Conservation (phyloP, 2,797 vertebrate species). For the Bryconaethiops microstoma region DNA sequence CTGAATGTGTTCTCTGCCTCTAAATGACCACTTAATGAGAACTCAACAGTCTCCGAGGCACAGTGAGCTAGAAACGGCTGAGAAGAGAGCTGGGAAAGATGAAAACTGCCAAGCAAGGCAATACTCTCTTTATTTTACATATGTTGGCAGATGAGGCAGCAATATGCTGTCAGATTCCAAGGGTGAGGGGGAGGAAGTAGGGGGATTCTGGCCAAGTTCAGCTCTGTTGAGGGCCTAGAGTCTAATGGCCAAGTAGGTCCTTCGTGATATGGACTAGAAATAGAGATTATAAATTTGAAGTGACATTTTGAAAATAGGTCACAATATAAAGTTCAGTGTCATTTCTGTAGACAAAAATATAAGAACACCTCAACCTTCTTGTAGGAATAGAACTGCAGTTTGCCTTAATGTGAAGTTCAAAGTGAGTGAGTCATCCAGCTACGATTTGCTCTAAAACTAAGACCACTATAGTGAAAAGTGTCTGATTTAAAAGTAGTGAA, state of each 20-base stretch:
- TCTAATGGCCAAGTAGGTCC: not conserved
- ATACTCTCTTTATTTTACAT: conserved; percentile 7
- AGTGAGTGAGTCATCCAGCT: not conserved
- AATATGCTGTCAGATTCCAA: not conserved
- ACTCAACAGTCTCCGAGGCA: conserved; percentile 5
- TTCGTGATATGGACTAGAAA: not conserved
- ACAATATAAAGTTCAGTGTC: conserved; percentile 12
- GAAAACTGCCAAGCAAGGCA: conserved; percentile 4
- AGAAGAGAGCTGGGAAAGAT: conserved; percentile 13
- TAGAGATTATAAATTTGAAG: not conserved
- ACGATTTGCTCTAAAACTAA: not conserved
- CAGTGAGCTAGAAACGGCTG: not conserved
- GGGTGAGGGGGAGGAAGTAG: not conserved
- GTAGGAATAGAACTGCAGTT: not conserved
- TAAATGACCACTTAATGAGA: not conserved
- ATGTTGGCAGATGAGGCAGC: not conserved
- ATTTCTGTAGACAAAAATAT: not conserved
- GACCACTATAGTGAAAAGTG: not conserved
- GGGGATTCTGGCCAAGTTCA: conserved; percentile 13
- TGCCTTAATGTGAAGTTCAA: not conserved
- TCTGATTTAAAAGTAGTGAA: not conserved
- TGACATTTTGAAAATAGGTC: conserved; percentile 12
- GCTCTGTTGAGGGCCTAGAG: not conserved
- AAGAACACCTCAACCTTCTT: not conserved
- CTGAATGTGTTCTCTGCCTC: not conserved